phyloP scores from a whole-genome alignment of 2,113 vertebrate species.

The Pterocles gutturalis region DNA sequence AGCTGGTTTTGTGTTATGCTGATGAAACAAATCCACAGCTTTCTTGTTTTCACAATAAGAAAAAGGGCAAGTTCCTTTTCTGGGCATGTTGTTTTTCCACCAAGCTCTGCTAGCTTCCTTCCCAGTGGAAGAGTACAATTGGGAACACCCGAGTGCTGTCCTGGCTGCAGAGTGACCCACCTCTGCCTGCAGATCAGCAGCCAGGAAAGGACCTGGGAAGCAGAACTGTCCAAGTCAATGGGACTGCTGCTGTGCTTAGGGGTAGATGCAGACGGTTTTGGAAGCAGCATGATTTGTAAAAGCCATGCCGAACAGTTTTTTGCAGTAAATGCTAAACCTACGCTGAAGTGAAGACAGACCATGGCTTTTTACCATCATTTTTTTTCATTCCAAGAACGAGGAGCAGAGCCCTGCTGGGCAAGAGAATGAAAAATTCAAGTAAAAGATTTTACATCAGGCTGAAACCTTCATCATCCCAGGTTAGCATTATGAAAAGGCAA shows the following conservation, averaged over 20 bases:
- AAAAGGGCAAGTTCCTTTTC: conserved; percentile 46
- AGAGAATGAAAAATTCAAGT: conserved; percentile 20
- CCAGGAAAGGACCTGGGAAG: neutral
- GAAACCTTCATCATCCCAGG: neutral
- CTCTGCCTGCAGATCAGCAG: neutral
- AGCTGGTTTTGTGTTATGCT: conserved; percentile 61
- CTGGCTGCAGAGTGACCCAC: neutral
- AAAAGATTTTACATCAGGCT: neutral
- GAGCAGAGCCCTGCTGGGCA: neutral
- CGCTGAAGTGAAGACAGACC: neutral
- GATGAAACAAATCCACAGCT: conserved; percentile 45
- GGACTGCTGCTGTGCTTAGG: neutral
- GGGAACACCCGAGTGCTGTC: rapidly evolving
- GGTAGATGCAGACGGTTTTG: neutral
- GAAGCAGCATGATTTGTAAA: neutral
- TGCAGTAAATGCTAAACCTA: neutral
- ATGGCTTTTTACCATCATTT: neutral
- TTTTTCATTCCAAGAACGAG: conserved; percentile 4
- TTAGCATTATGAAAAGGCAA: conserved; percentile 5
- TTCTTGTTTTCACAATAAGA: conserved; percentile 16
- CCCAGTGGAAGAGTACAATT: neutral
- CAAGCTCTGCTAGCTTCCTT: neutral
- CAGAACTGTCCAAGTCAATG: neutral
- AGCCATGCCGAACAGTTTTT: neutral
- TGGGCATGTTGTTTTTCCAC: neutral